Conservation (phyloP, 2,888 invertebrate genomes). For the Tetranychus piercei region DNA sequence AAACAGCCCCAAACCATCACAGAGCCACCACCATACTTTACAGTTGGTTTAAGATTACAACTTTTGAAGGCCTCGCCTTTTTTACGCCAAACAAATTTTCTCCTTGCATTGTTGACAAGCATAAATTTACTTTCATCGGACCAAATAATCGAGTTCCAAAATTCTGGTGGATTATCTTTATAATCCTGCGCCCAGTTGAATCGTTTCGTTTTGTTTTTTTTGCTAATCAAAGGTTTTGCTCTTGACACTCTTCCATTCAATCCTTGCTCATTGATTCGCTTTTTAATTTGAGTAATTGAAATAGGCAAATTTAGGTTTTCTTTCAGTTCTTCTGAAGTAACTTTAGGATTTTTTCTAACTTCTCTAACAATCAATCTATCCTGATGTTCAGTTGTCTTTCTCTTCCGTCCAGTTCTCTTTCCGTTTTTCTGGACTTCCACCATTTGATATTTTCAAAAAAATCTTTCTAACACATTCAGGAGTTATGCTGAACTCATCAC, state of each 20-base stretch:
- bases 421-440: neutral
- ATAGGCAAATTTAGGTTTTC: neutral
- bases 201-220: neutral
- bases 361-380: neutral
- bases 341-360: neutral
- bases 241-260: neutral
- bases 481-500: neutral
- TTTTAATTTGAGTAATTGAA: neutral
- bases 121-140: constrained; percentile 19
- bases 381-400: neutral
- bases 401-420: neutral
- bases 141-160: too few species aligned
- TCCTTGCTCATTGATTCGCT: neutral
- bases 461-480: neutral
- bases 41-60: constrained; percentile 8
- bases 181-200: neutral
- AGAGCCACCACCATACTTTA: constrained; percentile 23
- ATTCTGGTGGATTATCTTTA: neutral
- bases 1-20: constrained; percentile 24
- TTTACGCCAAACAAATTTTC: constrained; percentile 9
- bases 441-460: neutral
- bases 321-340: neutral
- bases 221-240: neutral
- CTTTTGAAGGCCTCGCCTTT: neutral
- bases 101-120: constrained; percentile 1